A percentile compares a stretch with the other conserved stretches of the same genome.
These are phyloP conservation scores for Dynastes tityus DNA, from an alignment of 2,888 invertebrate species.

Conservation along the genomic window DNA sequence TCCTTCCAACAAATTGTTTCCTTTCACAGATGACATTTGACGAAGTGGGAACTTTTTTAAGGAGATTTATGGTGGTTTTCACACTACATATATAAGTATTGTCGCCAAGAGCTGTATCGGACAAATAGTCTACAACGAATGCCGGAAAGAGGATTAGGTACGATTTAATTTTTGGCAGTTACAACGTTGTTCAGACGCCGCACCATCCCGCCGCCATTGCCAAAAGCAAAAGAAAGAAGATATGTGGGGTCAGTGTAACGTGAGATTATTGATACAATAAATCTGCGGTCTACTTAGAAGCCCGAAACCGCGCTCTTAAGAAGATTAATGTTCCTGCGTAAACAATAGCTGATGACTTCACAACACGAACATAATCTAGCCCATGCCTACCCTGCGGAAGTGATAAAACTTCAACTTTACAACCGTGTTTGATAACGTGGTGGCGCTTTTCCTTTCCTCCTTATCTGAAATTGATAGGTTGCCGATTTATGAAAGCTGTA, in stretches of 20 bases:
- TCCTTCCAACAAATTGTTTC: not conserved
- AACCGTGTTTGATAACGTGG: slow-evolving; percentile 11
- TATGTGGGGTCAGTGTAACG: slow-evolving; percentile 36
- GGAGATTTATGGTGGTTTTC: not conserved
- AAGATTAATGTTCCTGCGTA: slow-evolving; percentile 38
- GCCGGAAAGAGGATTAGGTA: not conserved
- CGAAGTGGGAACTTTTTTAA: not conserved
- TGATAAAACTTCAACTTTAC: slow-evolving; percentile 38
- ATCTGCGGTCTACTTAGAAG: slow-evolving; percentile 31
- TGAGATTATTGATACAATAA: slow-evolving; percentile 40
- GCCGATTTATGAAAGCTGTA: not conserved
- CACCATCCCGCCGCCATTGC: not conserved
- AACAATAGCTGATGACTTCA: slow-evolving; percentile 42
- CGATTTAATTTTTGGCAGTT: slow-evolving; percentile 15
- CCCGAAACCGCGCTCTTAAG: slow-evolving; percentile 33
- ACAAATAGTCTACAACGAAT: not conserved
- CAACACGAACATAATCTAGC: slow-evolving; percentile 39
- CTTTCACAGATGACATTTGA: not conserved
- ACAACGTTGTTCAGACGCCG: not conserved
- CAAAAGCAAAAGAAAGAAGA: slow-evolving; percentile 12
- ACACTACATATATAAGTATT: not conserved
- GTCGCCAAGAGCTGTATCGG: not conserved
- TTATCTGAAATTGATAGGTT: slow-evolving; percentile 22
- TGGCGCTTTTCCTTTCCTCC: slow-evolving; percentile 11
- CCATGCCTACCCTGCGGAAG: slow-evolving; percentile 33